Evolutionary conservation across 2,797 vertebrate genomes (phyloP), one percentile per base, ranked within the genome.

Genomic region (Crenichthys baileyi): DNA sequence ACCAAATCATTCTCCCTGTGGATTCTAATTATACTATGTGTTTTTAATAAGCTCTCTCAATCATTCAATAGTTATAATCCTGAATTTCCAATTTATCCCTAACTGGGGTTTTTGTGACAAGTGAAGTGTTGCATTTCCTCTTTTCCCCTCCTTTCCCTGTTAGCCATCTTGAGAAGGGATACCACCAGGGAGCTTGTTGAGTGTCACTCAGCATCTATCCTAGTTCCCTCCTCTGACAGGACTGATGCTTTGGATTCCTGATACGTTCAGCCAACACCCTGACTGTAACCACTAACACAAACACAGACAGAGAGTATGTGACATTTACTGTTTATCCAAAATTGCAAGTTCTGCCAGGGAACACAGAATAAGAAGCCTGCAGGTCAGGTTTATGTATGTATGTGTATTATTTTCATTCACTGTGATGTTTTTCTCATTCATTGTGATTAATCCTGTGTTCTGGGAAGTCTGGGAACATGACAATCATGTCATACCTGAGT

Each of bases 201-300:
- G 79, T 93, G 91, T 92, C 94, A 93, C 85, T 91, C 90, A 90
- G 85, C 78, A 83, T 88, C 78, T 26, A 50, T 72, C 81, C 53
- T 6, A 7, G 77, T 72, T 55, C 48, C 71, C 78, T 78, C 67
- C 67, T 70, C 55, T 90, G 88, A 93, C 90, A 89, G 80, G 76
- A 39, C 56, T 29, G 76, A n/a, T 22, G 78, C 79, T 91, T 82
- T 85, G 87, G 53, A 91, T 91, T 91, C 84, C 72, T 56, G 60
- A 86, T 88, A 90, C 84, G 78, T 88, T 75, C 60, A 22, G 70
- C 84, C 81, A 50, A 79, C 74, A 56, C 80, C 76, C 78, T 72
- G 78, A 91, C 87, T 86, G 74, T 84, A 84, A 84, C 75, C 75
- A 68, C 78, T 70, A 56, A 77, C 81, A 65, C 46, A 83, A 72